A percentile compares a stretch with the other conserved stretches of the same genome.
Conservation (phyloP, 2,797 vertebrate genomes). For the Cercopithecus mitis region DNA sequence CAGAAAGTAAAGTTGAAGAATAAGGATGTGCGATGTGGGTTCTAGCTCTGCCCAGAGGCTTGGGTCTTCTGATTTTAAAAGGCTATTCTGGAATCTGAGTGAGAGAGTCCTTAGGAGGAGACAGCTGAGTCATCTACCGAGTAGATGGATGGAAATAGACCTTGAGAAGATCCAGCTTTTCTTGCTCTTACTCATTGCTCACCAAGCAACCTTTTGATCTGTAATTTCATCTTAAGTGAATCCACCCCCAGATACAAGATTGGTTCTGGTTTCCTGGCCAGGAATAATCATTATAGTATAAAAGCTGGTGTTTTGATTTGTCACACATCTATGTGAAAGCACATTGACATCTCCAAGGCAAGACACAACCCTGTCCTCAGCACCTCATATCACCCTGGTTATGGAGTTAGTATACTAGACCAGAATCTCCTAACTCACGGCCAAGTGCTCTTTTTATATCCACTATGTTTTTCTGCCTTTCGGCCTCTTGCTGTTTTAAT, state of each 20-base stretch:
- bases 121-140: background rate
- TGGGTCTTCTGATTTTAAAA: background rate
- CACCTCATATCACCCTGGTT: background rate
- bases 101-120: background rate
- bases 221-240: background rate
- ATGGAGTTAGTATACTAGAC: background rate
- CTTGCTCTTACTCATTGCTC: background rate
- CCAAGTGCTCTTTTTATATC: background rate
- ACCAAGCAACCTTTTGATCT: background rate
- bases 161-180: background rate
- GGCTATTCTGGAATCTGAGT: background rate
- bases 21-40: background rate
- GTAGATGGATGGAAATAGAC: background rate
- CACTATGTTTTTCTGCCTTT: background rate
- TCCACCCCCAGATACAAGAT: background rate
- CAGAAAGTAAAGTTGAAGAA: conserved; percentile 11
- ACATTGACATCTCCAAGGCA: background rate
- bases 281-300: conserved; percentile 21
- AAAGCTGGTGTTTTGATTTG: background rate
- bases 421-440: background rate
- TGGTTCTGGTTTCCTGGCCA: background rate
- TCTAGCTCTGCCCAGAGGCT: background rate
- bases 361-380: background rate
- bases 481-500: background rate
- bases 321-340: background rate